Evolutionary conservation across 2,888 invertebrate species (phyloP).

Genomic region (Sicus ferrugineus): DNA sequence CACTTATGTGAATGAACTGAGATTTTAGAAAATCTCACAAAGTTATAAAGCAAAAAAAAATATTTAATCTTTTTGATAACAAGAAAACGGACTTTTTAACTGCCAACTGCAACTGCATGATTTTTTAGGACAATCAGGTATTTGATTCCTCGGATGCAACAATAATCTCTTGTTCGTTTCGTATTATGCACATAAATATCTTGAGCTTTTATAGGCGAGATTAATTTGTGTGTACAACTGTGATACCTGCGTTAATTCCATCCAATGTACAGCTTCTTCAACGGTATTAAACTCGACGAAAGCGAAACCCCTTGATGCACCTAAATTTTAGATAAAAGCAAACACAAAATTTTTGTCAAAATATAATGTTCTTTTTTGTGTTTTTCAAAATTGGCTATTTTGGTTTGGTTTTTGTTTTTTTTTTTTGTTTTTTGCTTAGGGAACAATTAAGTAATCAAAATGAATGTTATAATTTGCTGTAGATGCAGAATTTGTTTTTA

Average conservation of each 20-base stretch:
- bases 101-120: constrained; percentile 18
- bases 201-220: constrained; percentile 7
- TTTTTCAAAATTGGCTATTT: too few species aligned
- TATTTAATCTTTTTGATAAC: too few species aligned
- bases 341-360: constrained; percentile 68
- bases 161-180: constrained; percentile 15
- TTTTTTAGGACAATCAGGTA: neutral
- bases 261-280: constrained; percentile 88
- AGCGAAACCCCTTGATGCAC: constrained; percentile 87
- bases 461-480: constrained; percentile 20
- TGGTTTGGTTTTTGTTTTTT: constrained; percentile 40
- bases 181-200: constrained; percentile 1
- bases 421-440: constrained; percentile 43
- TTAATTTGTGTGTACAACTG: constrained; percentile 36
- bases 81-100: too few species aligned
- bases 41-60: too few species aligned
- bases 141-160: neutral
- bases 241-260: constrained; percentile 82
- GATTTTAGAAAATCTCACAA: too few species aligned
- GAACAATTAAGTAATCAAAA: constrained; percentile 31
- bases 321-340: constrained; percentile 78
- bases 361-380: constrained; percentile 54
- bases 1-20: too few species aligned
- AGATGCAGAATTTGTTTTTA: constrained; percentile 37
- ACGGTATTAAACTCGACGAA: constrained; percentile 93